Percentiles rank a stretch among this genome's conserved stretches.
Conservation (phyloP, 2,797 vertebrate species). For the Clarias pachynema region DNA sequence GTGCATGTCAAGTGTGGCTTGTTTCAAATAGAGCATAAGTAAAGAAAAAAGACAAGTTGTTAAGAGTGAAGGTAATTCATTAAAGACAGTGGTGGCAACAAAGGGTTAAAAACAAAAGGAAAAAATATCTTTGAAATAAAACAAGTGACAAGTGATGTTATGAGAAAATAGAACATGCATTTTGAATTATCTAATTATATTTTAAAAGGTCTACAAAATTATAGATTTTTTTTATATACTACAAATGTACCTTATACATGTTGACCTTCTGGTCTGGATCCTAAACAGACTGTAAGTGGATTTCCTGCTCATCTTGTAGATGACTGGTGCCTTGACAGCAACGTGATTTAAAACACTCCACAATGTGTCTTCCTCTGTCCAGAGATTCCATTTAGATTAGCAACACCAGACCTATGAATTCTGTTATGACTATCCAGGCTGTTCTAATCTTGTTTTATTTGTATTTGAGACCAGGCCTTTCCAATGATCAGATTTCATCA, state of each 20-base stretch:
- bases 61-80: constrained; percentile 35
- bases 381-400: constrained; percentile 52
- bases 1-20: constrained; percentile 60
- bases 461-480: constrained; percentile 23
- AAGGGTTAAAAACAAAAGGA: constrained; percentile 22
- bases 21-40: constrained; percentile 46
- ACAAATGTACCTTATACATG: background rate
- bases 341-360: constrained; percentile 41
- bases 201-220: background rate
- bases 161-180: background rate
- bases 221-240: background rate
- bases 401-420: constrained; percentile 41
- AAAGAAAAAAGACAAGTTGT: constrained; percentile 47
- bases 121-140: constrained; percentile 12
- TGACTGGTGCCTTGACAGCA: constrained; percentile 31
- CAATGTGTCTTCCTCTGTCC: constrained; percentile 25
- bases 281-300: constrained; percentile 18
- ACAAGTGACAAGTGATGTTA: background rate
- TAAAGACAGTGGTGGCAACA: constrained; percentile 4
- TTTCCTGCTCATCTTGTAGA: constrained; percentile 31
- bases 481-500: constrained; percentile 22
- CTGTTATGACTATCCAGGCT: constrained; percentile 37
- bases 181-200: background rate
- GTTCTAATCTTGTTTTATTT: constrained; percentile 30
- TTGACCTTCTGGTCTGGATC: constrained; percentile 2